Conservation (phyloP, 2,797 vertebrate species). For the Ciconia nigra region DNA sequence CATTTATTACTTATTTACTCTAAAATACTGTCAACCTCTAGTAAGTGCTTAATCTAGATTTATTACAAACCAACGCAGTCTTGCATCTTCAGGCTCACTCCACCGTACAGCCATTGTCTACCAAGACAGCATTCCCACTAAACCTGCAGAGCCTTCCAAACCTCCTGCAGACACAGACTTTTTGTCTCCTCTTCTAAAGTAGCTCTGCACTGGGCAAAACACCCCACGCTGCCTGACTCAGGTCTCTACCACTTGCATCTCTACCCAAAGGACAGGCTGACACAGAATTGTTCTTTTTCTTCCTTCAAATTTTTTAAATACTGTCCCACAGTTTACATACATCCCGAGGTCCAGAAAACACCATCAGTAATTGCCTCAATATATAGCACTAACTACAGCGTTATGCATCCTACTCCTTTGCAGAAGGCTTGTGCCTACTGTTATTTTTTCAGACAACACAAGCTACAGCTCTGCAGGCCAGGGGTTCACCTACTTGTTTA, state of each 20-base stretch:
- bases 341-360: not conserved
- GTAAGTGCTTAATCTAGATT: not conserved
- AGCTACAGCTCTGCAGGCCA: not conserved
- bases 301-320: not conserved
- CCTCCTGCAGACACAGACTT: not conserved
- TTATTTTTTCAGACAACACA: not conserved
- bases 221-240: rapidly evolving
- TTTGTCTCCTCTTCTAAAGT: not conserved
- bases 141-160: not conserved
- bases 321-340: not conserved
- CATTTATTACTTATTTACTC: not conserved
- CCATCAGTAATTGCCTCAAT: not conserved
- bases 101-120: not conserved
- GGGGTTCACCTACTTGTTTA: not conserved
- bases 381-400: not conserved
- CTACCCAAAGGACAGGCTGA: not conserved
- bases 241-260: not conserved
- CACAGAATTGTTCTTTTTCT: not conserved
- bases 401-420: not conserved
- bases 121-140: not conserved
- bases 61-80: not conserved
- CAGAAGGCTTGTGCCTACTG: not conserved
- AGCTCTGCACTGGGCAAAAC: not conserved
- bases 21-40: not conserved
- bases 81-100: not conserved